Conservation (phyloP, 2,113 vertebrate genomes). For the Cricetomys ansorgei region DNA sequence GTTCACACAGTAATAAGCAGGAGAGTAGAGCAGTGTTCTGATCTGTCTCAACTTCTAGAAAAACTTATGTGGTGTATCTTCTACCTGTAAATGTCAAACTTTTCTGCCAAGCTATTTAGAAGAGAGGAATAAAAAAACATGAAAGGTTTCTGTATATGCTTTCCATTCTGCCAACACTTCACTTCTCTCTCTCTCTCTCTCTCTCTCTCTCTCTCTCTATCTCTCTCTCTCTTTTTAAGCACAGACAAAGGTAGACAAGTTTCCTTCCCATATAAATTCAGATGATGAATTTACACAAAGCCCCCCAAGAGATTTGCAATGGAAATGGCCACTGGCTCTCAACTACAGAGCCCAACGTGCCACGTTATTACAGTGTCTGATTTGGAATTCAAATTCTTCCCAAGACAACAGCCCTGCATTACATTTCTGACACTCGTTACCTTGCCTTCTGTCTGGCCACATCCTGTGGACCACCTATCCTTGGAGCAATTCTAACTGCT, state of each 20-base stretch:
- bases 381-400: slow-evolving; percentile 67
- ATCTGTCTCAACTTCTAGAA: neutral
- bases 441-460: neutral
- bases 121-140: neutral
- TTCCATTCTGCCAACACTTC: neutral
- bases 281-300: neutral
- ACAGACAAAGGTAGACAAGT: neutral
- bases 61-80: neutral
- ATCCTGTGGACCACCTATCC: accelerated
- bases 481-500: neutral
- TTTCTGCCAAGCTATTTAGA: neutral
- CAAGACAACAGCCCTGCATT: slow-evolving; percentile 22
- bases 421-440: neutral
- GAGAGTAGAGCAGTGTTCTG: accelerated
- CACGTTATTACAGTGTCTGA: neutral
- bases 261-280: neutral
- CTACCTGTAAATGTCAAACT: neutral
- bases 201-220: neutral
- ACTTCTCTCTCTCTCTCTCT: neutral
- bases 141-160: accelerated
- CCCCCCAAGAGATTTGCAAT: neutral
- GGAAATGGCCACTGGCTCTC: neutral
- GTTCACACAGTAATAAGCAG: accelerated
- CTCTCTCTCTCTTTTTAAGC: neutral
- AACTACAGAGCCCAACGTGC: neutral